These are phyloP conservation scores for Pseudochromis fuscus DNA, from an alignment of 2,797 vertebrate genomes.

Conservation along the genomic window DNA sequence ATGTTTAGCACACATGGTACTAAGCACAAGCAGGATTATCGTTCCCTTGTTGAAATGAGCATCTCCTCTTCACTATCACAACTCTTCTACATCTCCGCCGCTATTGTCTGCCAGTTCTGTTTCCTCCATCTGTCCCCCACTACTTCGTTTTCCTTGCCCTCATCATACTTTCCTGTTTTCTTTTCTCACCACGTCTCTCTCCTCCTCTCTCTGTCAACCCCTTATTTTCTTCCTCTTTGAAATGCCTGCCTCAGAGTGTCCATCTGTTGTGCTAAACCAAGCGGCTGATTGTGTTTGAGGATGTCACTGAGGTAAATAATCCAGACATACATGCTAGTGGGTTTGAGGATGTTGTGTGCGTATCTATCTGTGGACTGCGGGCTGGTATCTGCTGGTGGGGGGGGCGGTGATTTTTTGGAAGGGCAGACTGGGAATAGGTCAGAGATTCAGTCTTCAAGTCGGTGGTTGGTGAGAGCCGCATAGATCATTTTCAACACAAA, in stretches of 20 bases:
- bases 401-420: conserved; percentile 33
- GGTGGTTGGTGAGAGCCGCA: conserved; percentile 26
- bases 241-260: conserved; percentile 53
- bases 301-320: conserved; percentile 59
- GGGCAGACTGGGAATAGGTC: conserved; percentile 19
- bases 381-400: background rate
- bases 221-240: conserved; percentile 33
- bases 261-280: conserved; percentile 76
- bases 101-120: conserved; percentile 60
- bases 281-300: conserved; percentile 59
- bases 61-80: conserved; percentile 46
- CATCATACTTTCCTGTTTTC: conserved; percentile 38
- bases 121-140: conserved; percentile 67
- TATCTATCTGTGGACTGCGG: conserved; percentile 12
- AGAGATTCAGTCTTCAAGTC: conserved; percentile 16
- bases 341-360: conserved; percentile 20
- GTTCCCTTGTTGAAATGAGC: conserved; percentile 51
- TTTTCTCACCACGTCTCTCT: conserved; percentile 24
- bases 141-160: conserved; percentile 56
- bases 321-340: conserved; percentile 20
- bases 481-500: conserved; percentile 49
- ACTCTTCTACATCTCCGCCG: conserved; percentile 41
- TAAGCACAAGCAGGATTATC: conserved; percentile 13
- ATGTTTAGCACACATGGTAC: background rate
- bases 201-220: conserved; percentile 27